Percentiles rank a stretch among this genome's conserved stretches.
These are phyloP conservation scores for Atta colombica DNA, from an alignment of 1,140 invertebrate genomes.

Conservation along the genomic window DNA sequence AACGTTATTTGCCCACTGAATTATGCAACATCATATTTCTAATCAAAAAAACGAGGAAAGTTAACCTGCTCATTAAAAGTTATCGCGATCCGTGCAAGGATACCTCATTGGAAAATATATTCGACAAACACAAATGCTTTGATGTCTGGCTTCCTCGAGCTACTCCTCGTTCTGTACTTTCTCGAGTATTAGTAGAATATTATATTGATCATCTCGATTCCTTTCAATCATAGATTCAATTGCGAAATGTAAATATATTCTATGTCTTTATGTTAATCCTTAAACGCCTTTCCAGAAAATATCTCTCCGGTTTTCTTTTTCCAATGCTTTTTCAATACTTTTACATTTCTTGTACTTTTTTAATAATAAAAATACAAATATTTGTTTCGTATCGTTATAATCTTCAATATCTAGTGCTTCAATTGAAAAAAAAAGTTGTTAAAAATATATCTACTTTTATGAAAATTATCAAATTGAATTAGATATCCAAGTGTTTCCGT, in stretches of 20 bases:
- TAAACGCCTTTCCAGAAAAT: no score
- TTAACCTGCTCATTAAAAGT: conserved; percentile 45
- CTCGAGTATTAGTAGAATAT: background rate
- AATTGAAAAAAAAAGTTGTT: no score
- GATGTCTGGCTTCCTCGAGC: background rate
- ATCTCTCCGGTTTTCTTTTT: no score
- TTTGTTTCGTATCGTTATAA: no score
- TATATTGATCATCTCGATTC: conserved; percentile 15
- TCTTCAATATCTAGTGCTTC: no score
- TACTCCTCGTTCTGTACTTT: background rate
- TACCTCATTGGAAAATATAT: background rate
- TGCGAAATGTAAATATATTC: conserved; percentile 30
- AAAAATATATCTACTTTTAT: no score
- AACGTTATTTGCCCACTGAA: conserved; percentile 32
- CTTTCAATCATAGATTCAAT: conserved; percentile 14
- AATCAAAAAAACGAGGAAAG: background rate
- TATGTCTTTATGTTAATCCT: background rate
- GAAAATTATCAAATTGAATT: no score
- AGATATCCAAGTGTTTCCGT: no score
- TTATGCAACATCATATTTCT: conserved; percentile 44
- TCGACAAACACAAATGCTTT: background rate
- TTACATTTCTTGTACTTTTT: no score
- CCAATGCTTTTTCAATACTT: no score
- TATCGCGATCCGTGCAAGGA: background rate
- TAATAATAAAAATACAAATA: no score